phyloP scores from a whole-genome alignment of 1,140 invertebrate genomes.

The honey bee (Apis mellifera) region DNA sequence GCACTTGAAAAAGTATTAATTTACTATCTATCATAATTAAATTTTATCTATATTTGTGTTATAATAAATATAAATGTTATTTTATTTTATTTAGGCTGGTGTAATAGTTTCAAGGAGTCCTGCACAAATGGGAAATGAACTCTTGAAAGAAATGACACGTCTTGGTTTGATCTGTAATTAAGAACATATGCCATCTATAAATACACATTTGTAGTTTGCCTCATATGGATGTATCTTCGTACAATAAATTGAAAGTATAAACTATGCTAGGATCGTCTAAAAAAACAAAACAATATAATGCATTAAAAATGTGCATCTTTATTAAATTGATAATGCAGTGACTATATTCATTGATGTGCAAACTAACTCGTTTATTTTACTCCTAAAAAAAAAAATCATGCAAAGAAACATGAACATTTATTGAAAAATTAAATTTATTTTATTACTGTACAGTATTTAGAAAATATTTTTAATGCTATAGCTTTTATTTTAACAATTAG shows the following conservation, averaged over 20 bases:
- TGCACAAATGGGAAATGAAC: slow-evolving; percentile 96
- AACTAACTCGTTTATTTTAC: slow-evolving; percentile 10
- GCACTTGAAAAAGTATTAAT: slow-evolving; percentile 91
- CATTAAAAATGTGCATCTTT: slow-evolving; percentile 30
- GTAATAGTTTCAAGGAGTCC: slow-evolving; percentile 97
- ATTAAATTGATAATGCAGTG: slow-evolving; percentile 23
- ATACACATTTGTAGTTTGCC: slow-evolving; percentile 78
- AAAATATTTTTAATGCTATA: slow-evolving; percentile 60
- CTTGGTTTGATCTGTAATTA: slow-evolving; percentile 82
- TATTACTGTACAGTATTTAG: slow-evolving; percentile 59
- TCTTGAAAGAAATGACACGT: slow-evolving; percentile 94
- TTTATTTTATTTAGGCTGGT: slow-evolving; percentile 84
- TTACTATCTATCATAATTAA: slow-evolving; percentile 52
- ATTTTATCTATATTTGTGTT: neutral
- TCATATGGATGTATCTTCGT: slow-evolving; percentile 77
- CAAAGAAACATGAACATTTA: slow-evolving; percentile 37
- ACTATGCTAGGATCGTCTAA: slow-evolving; percentile 36
- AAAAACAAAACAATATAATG: slow-evolving; percentile 42
- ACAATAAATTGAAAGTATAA: slow-evolving; percentile 73
- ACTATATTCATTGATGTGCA: slow-evolving; percentile 27
- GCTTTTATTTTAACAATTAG: slow-evolving; percentile 60
- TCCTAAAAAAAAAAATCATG: slow-evolving; percentile 17
- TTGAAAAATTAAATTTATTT: slow-evolving; percentile 52
- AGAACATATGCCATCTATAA: slow-evolving; percentile 58
- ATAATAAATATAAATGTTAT: neutral